These are phyloP conservation scores for Discoglossus pictus DNA, from an alignment of 2,797 vertebrate species.

Conservation along the genomic window DNA sequence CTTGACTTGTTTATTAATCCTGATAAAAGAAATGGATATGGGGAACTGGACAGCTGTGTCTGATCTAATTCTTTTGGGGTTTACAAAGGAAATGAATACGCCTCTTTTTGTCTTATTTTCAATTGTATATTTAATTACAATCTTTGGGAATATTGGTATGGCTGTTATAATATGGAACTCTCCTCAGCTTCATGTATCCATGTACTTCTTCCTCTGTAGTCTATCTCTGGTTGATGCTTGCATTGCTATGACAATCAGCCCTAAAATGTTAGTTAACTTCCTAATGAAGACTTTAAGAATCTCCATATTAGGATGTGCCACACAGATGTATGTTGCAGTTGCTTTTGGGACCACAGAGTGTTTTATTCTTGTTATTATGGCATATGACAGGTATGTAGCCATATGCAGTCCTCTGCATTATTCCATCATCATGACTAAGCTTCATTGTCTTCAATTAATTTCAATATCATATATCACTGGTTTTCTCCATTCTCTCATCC, in stretches of 20 bases:
- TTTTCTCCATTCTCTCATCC: constrained; percentile 1
- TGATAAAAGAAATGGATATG: constrained; percentile 10
- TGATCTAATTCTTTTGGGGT: constrained; percentile 17
- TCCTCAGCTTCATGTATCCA: constrained; percentile 13
- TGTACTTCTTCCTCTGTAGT: constrained; percentile 20
- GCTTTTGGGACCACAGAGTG: neutral
- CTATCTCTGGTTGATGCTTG: constrained; percentile 3
- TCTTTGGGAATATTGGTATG: constrained; percentile 14
- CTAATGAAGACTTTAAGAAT: neutral
- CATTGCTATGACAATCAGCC: constrained; percentile 1
- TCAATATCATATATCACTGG: neutral
- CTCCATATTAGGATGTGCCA: neutral
- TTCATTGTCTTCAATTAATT: neutral
- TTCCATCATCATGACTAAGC: neutral
- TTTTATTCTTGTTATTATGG: neutral
- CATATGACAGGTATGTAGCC: constrained; percentile 3
- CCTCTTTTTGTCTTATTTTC: constrained; percentile 7
- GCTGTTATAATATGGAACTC: constrained; percentile 4
- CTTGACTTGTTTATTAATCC: no score
- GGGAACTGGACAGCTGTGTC: neutral
- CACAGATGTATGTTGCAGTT: constrained; percentile 1
- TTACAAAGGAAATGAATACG: neutral
- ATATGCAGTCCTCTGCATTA: constrained; percentile 5
- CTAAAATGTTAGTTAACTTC: constrained; percentile 15
- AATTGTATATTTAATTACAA: neutral